phyloP scores from a whole-genome alignment of 37 sponge, comb jelly and placozoan genomes.

The Ianthella basta region DNA sequence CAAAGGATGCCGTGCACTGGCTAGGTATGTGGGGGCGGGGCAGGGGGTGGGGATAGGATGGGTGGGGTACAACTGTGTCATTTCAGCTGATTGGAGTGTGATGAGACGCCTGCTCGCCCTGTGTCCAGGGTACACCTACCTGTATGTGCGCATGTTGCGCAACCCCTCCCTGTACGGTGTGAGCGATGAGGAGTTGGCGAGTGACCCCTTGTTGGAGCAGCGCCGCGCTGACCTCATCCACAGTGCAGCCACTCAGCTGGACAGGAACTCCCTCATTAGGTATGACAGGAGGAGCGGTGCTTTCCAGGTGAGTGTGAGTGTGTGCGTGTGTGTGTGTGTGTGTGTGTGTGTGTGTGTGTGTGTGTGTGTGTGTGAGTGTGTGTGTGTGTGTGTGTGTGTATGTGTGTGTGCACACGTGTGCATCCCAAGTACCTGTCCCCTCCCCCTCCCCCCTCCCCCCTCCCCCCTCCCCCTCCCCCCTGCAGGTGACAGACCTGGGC shows the following conservation, averaged over 20 bases:
- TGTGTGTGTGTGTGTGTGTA: not conserved
- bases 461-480: not conserved
- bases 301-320: constrained; percentile 70
- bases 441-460: too few species aligned
- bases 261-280: constrained; percentile 90
- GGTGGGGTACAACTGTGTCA: too few species aligned
- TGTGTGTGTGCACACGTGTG: not conserved
- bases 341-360: not conserved
- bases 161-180: constrained; percentile 93
- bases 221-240: constrained; percentile 92
- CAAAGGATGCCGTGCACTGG: constrained; percentile 96
- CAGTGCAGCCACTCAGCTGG: constrained; percentile 89
- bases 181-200: constrained; percentile 66
- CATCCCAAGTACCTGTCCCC: not conserved
- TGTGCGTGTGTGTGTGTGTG: not conserved
- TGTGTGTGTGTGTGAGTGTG: not conserved
- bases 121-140: constrained; percentile 87
- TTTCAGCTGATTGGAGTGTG: not conserved
- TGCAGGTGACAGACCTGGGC: constrained; percentile 94
- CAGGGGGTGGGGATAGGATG: not conserved
- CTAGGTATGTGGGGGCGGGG: constrained; percentile 51
- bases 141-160: constrained; percentile 92
- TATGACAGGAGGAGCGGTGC: constrained; percentile 95
- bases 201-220: constrained; percentile 90
- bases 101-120: not conserved